Conservation (phyloP, 1,140 invertebrate species). For the Proctacanthus coquilletti region DNA sequence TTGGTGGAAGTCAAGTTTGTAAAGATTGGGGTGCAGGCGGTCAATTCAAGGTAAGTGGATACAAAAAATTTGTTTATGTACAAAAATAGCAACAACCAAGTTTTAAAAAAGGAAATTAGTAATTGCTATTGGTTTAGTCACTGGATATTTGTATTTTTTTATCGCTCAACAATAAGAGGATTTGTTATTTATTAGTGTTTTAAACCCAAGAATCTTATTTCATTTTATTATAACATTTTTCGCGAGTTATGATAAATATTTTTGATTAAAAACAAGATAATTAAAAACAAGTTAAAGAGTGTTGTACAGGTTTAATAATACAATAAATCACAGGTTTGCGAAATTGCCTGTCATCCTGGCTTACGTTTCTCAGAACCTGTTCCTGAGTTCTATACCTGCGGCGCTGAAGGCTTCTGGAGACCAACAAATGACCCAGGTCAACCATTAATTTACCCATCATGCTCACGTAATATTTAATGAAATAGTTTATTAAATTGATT, state of each 20-base stretch:
- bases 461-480: slow-evolving; percentile 50
- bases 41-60: slow-evolving; percentile 86
- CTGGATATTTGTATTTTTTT: too few relatives aligned
- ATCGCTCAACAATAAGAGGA: too few relatives aligned
- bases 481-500: slow-evolving; percentile 3
- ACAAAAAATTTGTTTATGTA: too few relatives aligned
- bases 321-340: slow-evolving; percentile 36
- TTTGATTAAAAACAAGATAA: too few relatives aligned
- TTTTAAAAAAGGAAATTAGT: too few relatives aligned
- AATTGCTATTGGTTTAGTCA: too few relatives aligned
- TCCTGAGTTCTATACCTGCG: slow-evolving; percentile 90
- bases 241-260: too few relatives aligned
- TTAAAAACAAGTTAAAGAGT: background rate
- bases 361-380: slow-evolving; percentile 78
- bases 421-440: slow-evolving; percentile 64
- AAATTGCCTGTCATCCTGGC: slow-evolving; percentile 73
- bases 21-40: slow-evolving; percentile 91
- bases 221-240: too few relatives aligned
- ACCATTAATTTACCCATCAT: slow-evolving; percentile 77
- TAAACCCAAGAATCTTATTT: too few relatives aligned
- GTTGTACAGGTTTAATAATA: too few relatives aligned
- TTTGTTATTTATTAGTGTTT: too few relatives aligned
- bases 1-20: slow-evolving; percentile 78
- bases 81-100: too few relatives aligned
- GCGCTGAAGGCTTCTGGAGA: slow-evolving; percentile 90